Evolutionary conservation across 2,113 vertebrate species (phyloP), one percentile per base, ranked within the genome.

Genomic region (Synchiropus splendidus): DNA sequence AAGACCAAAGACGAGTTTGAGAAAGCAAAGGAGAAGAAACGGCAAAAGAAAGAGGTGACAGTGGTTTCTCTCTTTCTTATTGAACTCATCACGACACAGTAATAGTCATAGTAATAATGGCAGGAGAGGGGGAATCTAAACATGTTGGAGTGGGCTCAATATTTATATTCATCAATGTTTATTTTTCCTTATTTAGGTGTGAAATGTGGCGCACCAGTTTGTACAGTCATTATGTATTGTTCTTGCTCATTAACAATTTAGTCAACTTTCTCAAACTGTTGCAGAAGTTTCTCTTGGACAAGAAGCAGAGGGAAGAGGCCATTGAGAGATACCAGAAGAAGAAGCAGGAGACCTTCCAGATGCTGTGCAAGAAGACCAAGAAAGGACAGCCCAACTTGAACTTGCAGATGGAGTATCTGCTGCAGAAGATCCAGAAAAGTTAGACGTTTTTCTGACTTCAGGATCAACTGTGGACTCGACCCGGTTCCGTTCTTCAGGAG

Each of bases 311-410:
- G 70, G 90, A 94, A 72, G 89, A 83, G 59, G 92, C 92, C 41
- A 80, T 89, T 2, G 70, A 70, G 39, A 87, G 72, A 27, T 95
- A 98, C 75, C 92, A 88, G 42, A 78, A 91, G 50, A 97, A 89
- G 74, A 99, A 93, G 78, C 83, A 82, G 66, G 89, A 92, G 77
- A 72, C 78, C 0, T 97, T 85, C 75, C 91, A 91, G 83, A 72
- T 95, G 57, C 6, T 98, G 54, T 86, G 87, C 64, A 91, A 89
- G 69, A 98, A 89, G 77, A 99, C 92, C 0, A 98, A 86, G 78
- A 98, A 84, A 65, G 95, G 94, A 51, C 95, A 99, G 30, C 94
- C 94, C 45, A 93, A 97, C 65, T 79, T 98, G n/a, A 98, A 99
- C 72, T 65, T 92, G 30, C 94, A 96, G 61, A 88, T 98, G 85